Evolutionary conservation across 1,140 invertebrate genomes (phyloP).

Genomic region (Cryptotermes secundus): DNA sequence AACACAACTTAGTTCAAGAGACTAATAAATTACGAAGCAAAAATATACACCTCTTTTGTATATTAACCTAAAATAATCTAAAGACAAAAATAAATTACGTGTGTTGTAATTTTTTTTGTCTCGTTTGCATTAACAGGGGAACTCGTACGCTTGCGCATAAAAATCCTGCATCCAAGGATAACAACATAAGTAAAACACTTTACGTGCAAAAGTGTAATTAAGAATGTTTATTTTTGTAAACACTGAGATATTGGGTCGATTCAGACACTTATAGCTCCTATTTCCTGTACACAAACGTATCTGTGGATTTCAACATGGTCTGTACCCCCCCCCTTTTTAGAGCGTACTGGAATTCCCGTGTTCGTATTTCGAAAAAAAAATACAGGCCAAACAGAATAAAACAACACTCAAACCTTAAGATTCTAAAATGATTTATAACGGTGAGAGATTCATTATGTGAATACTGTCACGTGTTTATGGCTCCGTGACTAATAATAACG

Average conservation of each 20-base stretch:
- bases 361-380: not conserved
- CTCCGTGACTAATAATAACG: too few species aligned
- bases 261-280: not conserved
- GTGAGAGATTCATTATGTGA: too few species aligned
- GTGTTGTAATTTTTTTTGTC: not conserved
- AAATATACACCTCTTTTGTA: not conserved
- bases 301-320: not conserved
- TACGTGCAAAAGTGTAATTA: not conserved
- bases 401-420: too few species aligned
- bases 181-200: not conserved
- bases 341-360: not conserved
- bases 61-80: not conserved
- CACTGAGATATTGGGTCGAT: not conserved
- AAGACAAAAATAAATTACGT: not conserved
- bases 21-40: not conserved
- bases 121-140: not conserved
- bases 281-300: not conserved
- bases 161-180: not conserved
- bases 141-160: not conserved
- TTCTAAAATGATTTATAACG: too few species aligned
- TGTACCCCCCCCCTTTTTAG: not conserved
- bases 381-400: too few species aligned
- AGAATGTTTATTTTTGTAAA: not conserved
- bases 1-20: not conserved
- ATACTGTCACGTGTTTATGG: too few species aligned